A percentile compares a stretch with the other conserved stretches of the same genome.
Evolutionary conservation across 1,140 invertebrate genomes (phyloP).

Genomic region (Drosophila lacteicornis): DNA sequence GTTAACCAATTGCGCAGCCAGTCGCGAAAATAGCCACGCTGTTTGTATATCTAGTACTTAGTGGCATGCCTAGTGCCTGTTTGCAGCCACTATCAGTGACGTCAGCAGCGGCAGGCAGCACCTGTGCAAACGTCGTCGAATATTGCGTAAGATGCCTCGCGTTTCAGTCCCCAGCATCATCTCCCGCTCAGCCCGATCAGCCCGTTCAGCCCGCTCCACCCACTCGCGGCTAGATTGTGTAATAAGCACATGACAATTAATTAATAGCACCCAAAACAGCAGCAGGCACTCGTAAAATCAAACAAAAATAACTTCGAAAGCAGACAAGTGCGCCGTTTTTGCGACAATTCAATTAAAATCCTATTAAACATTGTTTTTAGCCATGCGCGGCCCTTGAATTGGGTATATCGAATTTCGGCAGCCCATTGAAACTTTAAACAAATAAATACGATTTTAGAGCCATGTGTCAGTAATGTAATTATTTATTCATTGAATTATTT

Average conservation of each 20-base stretch:
- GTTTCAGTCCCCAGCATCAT: conserved; percentile 31
- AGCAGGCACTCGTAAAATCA: conserved; percentile 27
- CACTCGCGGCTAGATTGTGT: conserved; percentile 58
- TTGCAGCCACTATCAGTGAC: conserved; percentile 62
- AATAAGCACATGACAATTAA: conserved; percentile 77
- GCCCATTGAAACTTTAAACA: neutral
- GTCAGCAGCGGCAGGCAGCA: conserved; percentile 46
- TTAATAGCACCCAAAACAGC: conserved; percentile 56
- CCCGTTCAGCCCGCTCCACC: conserved; percentile 11
- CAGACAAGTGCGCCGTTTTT: conserved; percentile 50
- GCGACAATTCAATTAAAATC: conserved; percentile 78
- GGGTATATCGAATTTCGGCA: neutral
- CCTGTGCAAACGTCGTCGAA: conserved; percentile 37
- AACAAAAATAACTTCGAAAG: conserved; percentile 39
- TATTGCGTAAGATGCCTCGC: conserved; percentile 65
- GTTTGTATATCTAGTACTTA: conserved; percentile 35
- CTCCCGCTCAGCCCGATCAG: conserved; percentile 8
- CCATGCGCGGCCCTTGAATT: conserved; percentile 21
- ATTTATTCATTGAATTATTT: too few relatives aligned
- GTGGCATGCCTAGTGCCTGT: conserved; percentile 13
- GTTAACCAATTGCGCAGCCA: conserved; percentile 71
- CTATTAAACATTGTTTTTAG: conserved; percentile 53
- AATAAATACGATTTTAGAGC: too few relatives aligned
- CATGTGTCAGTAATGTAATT: too few relatives aligned
- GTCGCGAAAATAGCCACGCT: conserved; percentile 18